Percentiles rank a stretch among this genome's conserved stretches.
Evolutionary conservation across 2,888 invertebrate species (phyloP).

Genomic region (Thera britannica): DNA sequence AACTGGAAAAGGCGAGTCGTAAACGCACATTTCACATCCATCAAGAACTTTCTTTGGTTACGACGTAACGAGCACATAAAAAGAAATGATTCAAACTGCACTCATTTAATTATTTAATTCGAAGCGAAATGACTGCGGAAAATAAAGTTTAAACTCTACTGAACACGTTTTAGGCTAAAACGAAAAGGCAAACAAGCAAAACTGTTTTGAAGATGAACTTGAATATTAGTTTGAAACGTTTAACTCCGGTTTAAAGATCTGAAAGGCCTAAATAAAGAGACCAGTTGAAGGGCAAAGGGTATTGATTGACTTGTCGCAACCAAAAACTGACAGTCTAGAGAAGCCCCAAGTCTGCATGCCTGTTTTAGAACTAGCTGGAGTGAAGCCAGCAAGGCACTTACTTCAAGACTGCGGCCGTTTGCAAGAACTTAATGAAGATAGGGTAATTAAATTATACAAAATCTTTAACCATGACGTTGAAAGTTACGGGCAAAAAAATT

Average conservation of each 20-base stretch:
- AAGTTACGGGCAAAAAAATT: neutral
- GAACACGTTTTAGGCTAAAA: neutral
- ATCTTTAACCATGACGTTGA: neutral
- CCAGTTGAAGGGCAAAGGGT: neutral
- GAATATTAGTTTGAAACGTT: neutral
- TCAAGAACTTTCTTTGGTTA: conserved; percentile 10
- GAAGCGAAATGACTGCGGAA: conserved; percentile 2
- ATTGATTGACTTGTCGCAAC: neutral
- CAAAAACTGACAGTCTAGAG: neutral
- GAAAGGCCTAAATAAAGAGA: neutral
- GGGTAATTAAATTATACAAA: neutral
- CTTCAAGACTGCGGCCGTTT: neutral
- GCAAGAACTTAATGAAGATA: neutral
- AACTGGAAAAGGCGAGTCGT: conserved; percentile 1
- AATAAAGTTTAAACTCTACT: neutral
- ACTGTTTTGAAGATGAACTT: neutral
- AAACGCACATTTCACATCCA: conserved; percentile 10
- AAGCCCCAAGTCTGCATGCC: neutral
- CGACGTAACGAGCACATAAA: neutral
- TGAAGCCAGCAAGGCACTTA: neutral
- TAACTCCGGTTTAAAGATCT: neutral
- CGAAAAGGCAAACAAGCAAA: neutral
- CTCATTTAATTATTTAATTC: conserved; percentile 10
- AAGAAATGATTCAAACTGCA: conserved; percentile 10
- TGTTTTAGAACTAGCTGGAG: neutral